Evolutionary conservation across 2,797 vertebrate genomes (phyloP).

Genomic region (Sebastes hopkinsi): DNA sequence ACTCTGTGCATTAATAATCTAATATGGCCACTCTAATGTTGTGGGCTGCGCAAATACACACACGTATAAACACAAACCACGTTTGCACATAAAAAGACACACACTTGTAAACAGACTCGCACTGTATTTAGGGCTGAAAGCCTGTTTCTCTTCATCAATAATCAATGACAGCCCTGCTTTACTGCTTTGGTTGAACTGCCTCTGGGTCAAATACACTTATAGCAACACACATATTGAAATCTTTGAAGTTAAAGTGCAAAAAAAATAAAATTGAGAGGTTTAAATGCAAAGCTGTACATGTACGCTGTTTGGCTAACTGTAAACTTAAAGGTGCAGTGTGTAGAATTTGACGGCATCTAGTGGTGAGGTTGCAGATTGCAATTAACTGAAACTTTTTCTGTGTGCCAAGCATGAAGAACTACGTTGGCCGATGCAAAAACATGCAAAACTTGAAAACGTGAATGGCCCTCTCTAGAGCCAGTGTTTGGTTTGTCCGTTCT

Average conservation of each 20-base stretch:
- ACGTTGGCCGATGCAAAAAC: too few relatives aligned
- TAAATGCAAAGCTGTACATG: background rate
- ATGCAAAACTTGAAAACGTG: too few relatives aligned
- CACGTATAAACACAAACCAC: background rate
- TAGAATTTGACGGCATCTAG: too few relatives aligned
- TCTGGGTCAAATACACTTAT: background rate
- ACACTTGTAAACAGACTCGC: background rate
- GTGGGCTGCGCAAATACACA: background rate
- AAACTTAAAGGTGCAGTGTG: background rate
- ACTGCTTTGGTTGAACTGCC: background rate
- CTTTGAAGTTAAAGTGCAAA: background rate
- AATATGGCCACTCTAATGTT: background rate
- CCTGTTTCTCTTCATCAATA: background rate
- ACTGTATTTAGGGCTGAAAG: background rate
- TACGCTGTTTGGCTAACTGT: background rate
- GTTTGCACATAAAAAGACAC: background rate
- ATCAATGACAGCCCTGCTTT: background rate
- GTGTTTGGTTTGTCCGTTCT: too few relatives aligned
- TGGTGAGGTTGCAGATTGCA: too few relatives aligned
- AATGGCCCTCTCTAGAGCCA: too few relatives aligned
- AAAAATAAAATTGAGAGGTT: background rate
- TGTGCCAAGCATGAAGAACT: too few relatives aligned
- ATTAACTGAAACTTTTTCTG: too few relatives aligned
- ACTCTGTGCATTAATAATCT: background rate
- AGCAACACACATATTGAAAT: background rate